These are phyloP conservation scores for Desmodus rotundus DNA, from an alignment of 2,113 vertebrate genomes.

Conservation along the genomic window DNA sequence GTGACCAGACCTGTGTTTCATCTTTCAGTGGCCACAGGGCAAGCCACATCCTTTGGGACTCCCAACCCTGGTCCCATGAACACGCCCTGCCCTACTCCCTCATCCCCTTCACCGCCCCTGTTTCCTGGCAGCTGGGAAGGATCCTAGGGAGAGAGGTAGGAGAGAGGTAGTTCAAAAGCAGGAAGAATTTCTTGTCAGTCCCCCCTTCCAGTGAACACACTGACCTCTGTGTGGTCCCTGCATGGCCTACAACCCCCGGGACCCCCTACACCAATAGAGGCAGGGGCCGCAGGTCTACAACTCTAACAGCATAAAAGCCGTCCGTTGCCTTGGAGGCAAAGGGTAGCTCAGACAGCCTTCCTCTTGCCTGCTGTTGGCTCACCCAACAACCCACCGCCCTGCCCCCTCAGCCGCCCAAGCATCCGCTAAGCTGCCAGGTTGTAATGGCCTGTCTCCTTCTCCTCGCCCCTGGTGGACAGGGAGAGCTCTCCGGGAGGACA, in stretches of 20 bases:
- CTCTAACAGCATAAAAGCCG: not conserved
- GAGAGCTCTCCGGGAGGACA: not conserved
- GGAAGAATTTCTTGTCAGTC: constrained; percentile 78
- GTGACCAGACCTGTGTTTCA: constrained; percentile 87
- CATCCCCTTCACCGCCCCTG: not conserved
- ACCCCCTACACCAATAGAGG: not conserved
- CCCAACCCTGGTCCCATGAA: not conserved
- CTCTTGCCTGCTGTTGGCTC: not conserved
- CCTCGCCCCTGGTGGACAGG: not conserved
- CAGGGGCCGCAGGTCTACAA: not conserved
- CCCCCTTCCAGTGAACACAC: constrained; percentile 84
- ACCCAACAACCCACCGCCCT: not conserved
- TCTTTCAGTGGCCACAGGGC: constrained; percentile 65
- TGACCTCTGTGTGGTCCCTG: constrained; percentile 69
- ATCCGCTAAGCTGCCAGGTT: not conserved
- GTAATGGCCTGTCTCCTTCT: not conserved
- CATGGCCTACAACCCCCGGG: not conserved
- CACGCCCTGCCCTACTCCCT: constrained; percentile 66
- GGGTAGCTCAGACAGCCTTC: too few relatives aligned
- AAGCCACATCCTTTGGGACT: constrained; percentile 57
- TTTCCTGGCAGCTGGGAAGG: constrained; percentile 55
- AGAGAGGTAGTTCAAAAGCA: not conserved
- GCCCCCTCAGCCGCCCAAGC: too few relatives aligned
- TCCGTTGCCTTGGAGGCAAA: not conserved
- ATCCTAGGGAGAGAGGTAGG: not conserved